Base-by-base conservation (phyloP, 2,113 vertebrate genomes). In the Piliocolobus tephrosceles region DNA sequence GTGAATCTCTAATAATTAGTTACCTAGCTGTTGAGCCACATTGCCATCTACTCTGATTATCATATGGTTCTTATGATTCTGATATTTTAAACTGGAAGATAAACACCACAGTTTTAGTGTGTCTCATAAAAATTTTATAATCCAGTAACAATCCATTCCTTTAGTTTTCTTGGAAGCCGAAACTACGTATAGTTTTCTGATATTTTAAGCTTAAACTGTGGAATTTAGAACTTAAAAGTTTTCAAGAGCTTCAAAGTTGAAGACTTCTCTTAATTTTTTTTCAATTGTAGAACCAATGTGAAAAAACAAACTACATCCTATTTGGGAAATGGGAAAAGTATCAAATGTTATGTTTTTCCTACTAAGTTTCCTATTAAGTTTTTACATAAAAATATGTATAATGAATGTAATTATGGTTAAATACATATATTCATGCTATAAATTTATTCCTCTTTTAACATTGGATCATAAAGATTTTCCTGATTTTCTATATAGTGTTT, bases 1-100 rank as follows among this genome's bases (percentile, higher is more conserved):
- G 86, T 88, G 57, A 85, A 52, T 94, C 72, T 95, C 50, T 97
- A 61, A 38, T 83, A 76, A 64, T 64, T 32, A 75, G n/a, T 38
- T 89, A 32, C 76, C 64, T 86, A 20, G 16, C 30, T 70, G 22
- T 91, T 82, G 72, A 86, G 35, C 30, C 3, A 11, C 86, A 30
- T 68, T 92, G 40, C 30, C 23, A 75, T 8, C 55, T 95, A 12
- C 30, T 57, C 38, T 80, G 70, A 92, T 95, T 95, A 76, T 86
- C 45, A 9, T 78, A 87, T 47, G 30, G 25, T 82, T 91, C 93
- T 88, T 81, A 22, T 79, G 45, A 50, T 76, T 92, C 81, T 88
- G n/a, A 38, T 91, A 23, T 92, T 97, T 96, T 94, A 55, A 89
- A 40, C 18, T 93, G 88, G 27, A 80, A 75, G 45, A 57, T 75